A percentile compares a stretch with the other conserved stretches of the same genome.
These are phyloP conservation scores for Glaucopsyche alexis DNA, from an alignment of 2,888 invertebrate species.

Conservation along the genomic window DNA sequence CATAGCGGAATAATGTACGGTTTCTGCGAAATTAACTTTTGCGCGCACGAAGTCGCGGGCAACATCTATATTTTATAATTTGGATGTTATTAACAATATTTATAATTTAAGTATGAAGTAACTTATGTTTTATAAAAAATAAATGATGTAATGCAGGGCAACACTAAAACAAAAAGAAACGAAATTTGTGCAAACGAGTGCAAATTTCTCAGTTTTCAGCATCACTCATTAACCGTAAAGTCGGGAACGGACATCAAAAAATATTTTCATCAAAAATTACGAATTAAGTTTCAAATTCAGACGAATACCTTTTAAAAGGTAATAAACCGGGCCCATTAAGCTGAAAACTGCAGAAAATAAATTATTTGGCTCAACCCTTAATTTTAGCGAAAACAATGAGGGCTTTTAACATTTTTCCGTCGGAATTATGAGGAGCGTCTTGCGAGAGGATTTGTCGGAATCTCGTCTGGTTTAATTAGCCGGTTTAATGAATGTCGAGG, in stretches of 20 bases:
- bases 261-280: conserved; percentile 27
- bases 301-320: conserved; percentile 26
- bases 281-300: conserved; percentile 26
- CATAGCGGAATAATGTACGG: no score
- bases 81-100: no score
- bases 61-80: no score
- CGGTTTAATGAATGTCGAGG: conserved; percentile 73
- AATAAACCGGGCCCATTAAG: conserved; percentile 17
- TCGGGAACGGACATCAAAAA: conserved; percentile 19
- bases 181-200: conserved; percentile 12
- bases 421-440: conserved; percentile 43
- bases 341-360: conserved; percentile 24
- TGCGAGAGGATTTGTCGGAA: conserved; percentile 42
- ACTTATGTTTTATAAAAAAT: background rate
- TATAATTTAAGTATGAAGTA: background rate
- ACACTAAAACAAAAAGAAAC: conserved; percentile 1
- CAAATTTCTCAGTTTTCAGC: conserved; percentile 8
- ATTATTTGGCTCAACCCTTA: conserved; percentile 27
- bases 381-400: conserved; percentile 24
- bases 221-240: conserved; percentile 6
- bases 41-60: no score
- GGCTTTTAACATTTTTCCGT: conserved; percentile 33
- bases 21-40: no score
- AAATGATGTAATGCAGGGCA: background rate
- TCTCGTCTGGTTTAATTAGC: conserved; percentile 67